Evolutionary conservation across 1,140 invertebrate genomes (phyloP).

Genomic region (Aphidius gifuensis): DNA sequence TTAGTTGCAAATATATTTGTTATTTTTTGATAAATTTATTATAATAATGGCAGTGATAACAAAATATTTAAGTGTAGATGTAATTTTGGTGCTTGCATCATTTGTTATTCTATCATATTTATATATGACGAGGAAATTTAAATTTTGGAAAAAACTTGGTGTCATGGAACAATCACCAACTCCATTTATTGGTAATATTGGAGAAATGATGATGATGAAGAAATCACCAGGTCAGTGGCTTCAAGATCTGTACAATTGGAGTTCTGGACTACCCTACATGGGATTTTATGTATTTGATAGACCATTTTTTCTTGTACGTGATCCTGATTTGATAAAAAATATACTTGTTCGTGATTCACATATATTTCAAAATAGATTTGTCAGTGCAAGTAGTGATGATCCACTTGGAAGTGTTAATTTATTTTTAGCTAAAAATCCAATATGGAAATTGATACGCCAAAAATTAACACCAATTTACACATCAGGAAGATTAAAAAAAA

Average conservation of each 20-base stretch:
- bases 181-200: conserved; percentile 42
- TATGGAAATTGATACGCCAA: conserved; percentile 45
- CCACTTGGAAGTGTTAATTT: conserved; percentile 36
- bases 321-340: conserved; percentile 49
- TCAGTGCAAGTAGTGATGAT: conserved; percentile 28
- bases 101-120: conserved; percentile 29
- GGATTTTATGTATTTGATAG: conserved; percentile 44
- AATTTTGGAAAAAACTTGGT: conserved; percentile 44
- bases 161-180: conserved; percentile 35
- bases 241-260: conserved; percentile 27
- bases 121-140: conserved; percentile 41
- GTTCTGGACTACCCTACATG: conserved; percentile 28
- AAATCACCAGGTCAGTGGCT: conserved; percentile 21
- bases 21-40: no score
- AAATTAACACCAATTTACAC: conserved; percentile 51
- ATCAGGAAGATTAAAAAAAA: conserved; percentile 46
- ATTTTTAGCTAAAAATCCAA: conserved; percentile 37
- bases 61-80: conserved; percentile 23
- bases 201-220: conserved; percentile 16
- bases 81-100: neutral
- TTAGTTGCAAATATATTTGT: no score
- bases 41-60: conserved; percentile 29
- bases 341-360: conserved; percentile 55
- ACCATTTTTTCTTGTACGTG: conserved; percentile 47
- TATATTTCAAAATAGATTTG: conserved; percentile 42